Percentiles rank a stretch among this genome's conserved stretches.
These are phyloP conservation scores for Eulithis testata DNA, from an alignment of 2,888 invertebrate genomes.

Conservation along the genomic window DNA sequence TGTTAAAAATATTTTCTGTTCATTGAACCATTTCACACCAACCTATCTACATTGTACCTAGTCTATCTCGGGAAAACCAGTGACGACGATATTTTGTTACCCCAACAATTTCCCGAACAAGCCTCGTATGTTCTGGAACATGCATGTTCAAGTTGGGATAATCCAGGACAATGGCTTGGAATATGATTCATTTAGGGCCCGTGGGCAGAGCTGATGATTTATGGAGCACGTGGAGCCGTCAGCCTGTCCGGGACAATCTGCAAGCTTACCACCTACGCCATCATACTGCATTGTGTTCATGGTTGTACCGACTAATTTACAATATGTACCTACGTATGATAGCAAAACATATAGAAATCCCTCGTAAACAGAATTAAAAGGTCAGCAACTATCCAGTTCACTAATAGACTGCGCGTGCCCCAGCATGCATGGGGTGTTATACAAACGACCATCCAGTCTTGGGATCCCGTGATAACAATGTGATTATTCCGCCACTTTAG, in stretches of 20 bases:
- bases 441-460: constrained; percentile 54
- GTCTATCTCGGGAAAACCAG: constrained; percentile 18
- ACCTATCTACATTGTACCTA: too few species aligned
- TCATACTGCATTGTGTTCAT: constrained; percentile 23
- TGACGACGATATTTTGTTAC: constrained; percentile 22
- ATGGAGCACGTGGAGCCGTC: constrained; percentile 45
- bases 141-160: constrained; percentile 27
- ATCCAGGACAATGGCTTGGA: constrained; percentile 40
- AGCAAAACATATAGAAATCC: too few species aligned
- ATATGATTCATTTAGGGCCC: constrained; percentile 43
- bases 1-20: too few species aligned
- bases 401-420: constrained; percentile 51
- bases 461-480: constrained; percentile 66
- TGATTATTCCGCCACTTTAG: constrained; percentile 59
- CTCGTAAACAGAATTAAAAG: constrained; percentile 9
- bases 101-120: constrained; percentile 7
- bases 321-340: background rate
- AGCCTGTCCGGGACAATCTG: constrained; percentile 35
- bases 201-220: constrained; percentile 55
- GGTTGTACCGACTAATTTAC: constrained; percentile 9
- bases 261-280: constrained; percentile 40
- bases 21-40: too few species aligned
- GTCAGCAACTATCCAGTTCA: constrained; percentile 28
- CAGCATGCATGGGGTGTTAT: constrained; percentile 56
- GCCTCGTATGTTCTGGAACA: constrained; percentile 9